Evolutionary conservation across 2,113 vertebrate species (phyloP), one percentile per base, ranked within the genome.

Genomic region (Equus przewalskii): DNA sequence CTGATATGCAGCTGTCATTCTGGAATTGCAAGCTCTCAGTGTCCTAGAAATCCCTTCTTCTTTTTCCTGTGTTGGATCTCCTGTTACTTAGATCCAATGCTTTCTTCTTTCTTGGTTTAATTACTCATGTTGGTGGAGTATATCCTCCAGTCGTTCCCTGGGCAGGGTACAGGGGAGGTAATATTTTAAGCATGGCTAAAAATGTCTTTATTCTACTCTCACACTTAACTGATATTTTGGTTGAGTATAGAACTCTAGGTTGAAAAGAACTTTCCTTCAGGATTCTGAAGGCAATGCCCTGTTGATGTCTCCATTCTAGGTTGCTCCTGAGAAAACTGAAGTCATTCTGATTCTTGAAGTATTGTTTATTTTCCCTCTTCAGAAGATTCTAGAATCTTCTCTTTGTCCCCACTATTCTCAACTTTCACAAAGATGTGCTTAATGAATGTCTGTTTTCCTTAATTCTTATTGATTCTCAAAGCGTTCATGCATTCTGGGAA

Each of bases 101-200:
- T 49, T 92, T 93, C 26, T 33, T 84, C 78, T 64, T 51, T 62
- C 41, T 93, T 83, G 69, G 64, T 62, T 69, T 54, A 93, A 78
- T 67, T 70, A 79, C 36, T 62, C 84, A 36, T 75, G 12, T 51
- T 88, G 67, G 36, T 54, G 24, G 36, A 58, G 24, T 12, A 88
- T 19, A 88, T 28, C 22, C 12, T 67, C 24, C 6, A 58, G 30
- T 49, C 33, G 33, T 67, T 83, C 62, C 30, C 67, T 82, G 54
- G 64, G 56, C 64, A 62, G 6, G 24, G 44, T 36, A 3, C 22
- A 78, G 49, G 8, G 6, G 33, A 56, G 54, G 56, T 30, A 73
- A 80, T 36, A 76, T 30, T 91, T 44, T 88, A 69, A 88, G 22
- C 21, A 28, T 30, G 18, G 62, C 30, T 88, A 24, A 72, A 79